Base-by-base conservation (phyloP, 2,113 vertebrate genomes). In the Gadus macrocephalus region DNA sequence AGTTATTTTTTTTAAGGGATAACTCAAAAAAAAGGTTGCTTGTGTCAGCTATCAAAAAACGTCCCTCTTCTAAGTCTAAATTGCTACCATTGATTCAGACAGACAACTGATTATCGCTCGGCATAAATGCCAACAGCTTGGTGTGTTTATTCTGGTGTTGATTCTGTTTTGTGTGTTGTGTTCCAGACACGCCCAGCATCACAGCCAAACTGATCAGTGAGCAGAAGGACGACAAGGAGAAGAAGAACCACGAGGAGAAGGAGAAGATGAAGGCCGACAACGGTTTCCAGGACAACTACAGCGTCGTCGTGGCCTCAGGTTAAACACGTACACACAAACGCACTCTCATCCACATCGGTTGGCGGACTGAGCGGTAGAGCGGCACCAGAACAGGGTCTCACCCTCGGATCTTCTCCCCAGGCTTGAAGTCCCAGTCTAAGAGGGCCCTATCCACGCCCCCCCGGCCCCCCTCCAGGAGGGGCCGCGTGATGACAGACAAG, bases 151-250 rank as follows among this genome's bases (percentile, higher is more conserved):
- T 5, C 31, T 35, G 31, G 31, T 35, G 31, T 35, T 35, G 2
- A 35, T 35, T 35, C 31, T 35, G 31, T 6, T 42, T 6, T 49
- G 42, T 49, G 42, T 49, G 42, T 49, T 9, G 9, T 14, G 42
- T 14, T 49, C 2, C 82, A 99, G 97, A 99, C 91, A 99, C 97
- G 3, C 97, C 97, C 19, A 98, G 97, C 88, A 99, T 99, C 71
- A 99, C 97, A 71, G 97, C 97, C 81, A 99, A 99, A 83, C 88
- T 99, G 84, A 98, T 99, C 85, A 98, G 92, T 73, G 97, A 98
- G 81, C 97, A 98, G 83, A 98, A 99, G 78, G 97, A 99, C 86
- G 97, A 99, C 86, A 98, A 98, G 85, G 97, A 99, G 88, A 99
- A 99, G 90, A 98, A 97, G 90, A 98, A 98, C 82, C 97, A 98